Conservation (phyloP, 1,140 invertebrate species). For the Drosophila ohnishii region DNA sequence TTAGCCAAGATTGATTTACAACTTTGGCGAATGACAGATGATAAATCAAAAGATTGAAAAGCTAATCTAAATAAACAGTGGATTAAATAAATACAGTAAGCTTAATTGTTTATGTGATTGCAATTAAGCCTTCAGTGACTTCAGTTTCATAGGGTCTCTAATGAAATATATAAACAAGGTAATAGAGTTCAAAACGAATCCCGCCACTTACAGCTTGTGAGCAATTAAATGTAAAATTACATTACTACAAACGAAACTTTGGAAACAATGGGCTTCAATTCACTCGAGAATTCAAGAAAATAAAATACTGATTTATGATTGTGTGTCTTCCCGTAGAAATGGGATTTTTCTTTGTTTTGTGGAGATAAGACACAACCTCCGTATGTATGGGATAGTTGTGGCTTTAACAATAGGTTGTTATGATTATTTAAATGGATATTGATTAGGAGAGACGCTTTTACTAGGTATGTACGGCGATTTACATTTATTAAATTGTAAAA, state of each 20-base stretch:
- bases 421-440: neutral
- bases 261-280: conserved; percentile 13
- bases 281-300: conserved; percentile 4
- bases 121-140: neutral
- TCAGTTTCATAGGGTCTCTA: neutral
- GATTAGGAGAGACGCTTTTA: neutral
- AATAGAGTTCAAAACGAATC: conserved; percentile 8
- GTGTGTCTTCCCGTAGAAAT: conserved; percentile 5
- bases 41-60: neutral
- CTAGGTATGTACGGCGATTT: neutral
- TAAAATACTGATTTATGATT: conserved; percentile 15
- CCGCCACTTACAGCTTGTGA: conserved; percentile 2
- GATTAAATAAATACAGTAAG: neutral
- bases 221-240: conserved; percentile 18
- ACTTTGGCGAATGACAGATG: neutral
- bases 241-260: conserved; percentile 1
- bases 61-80: conserved; percentile 1
- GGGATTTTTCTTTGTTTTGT: conserved; percentile 21
- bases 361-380: conserved; percentile 1
- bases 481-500: neutral
- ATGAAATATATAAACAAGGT: conserved; percentile 1
- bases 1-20: conserved; percentile 10
- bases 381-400: conserved; percentile 10
- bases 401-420: neutral
- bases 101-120: conserved; percentile 14